A percentile compares a stretch with the other conserved stretches of the same genome.
Evolutionary conservation across 2,113 vertebrate genomes (phyloP).

Genomic region (Lates calcarifer): DNA sequence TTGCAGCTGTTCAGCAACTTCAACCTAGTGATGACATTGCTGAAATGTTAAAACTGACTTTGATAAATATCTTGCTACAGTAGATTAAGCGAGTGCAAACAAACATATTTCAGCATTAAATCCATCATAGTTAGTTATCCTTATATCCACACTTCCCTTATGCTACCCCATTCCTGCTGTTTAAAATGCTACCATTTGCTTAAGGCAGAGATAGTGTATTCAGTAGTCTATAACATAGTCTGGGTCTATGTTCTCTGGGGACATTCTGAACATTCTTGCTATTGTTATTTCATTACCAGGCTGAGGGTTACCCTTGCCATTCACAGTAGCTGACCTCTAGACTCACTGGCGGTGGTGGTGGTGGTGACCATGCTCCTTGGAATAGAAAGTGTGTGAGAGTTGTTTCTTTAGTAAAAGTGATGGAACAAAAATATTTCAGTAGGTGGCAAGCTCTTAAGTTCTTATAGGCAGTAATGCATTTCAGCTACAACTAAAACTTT

Average conservation of each 20-base stretch:
- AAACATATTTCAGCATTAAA: slow-evolving; percentile 18
- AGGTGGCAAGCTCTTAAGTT: not conserved
- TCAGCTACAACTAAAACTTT: not conserved
- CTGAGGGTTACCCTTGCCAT: slow-evolving; percentile 70
- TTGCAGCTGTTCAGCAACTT: not conserved
- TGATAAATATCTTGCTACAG: not conserved
- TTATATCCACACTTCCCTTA: slow-evolving; percentile 28
- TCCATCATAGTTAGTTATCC: slow-evolving; percentile 8
- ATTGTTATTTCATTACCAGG: slow-evolving; percentile 81
- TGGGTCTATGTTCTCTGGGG: slow-evolving; percentile 54
- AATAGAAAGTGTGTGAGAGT: slow-evolving; percentile 6
- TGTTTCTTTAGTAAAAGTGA: not conserved
- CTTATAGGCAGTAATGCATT: not conserved
- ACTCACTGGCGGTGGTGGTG: slow-evolving; percentile 44
- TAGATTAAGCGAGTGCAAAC: not conserved
- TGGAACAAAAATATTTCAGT: not conserved
- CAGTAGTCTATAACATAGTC: slow-evolving; percentile 54
- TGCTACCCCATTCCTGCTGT: slow-evolving; percentile 25
- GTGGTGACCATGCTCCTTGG: slow-evolving; percentile 41
- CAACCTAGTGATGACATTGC: not conserved
- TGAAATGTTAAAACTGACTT: not conserved
- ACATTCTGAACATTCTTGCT: slow-evolving; percentile 80
- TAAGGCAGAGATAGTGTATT: slow-evolving; percentile 39
- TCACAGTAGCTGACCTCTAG: slow-evolving; percentile 75
- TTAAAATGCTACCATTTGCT: slow-evolving; percentile 30